Evolutionary conservation across 2,888 invertebrate species (phyloP).

Genomic region (Galeopsomyia nigrocyanea): DNA sequence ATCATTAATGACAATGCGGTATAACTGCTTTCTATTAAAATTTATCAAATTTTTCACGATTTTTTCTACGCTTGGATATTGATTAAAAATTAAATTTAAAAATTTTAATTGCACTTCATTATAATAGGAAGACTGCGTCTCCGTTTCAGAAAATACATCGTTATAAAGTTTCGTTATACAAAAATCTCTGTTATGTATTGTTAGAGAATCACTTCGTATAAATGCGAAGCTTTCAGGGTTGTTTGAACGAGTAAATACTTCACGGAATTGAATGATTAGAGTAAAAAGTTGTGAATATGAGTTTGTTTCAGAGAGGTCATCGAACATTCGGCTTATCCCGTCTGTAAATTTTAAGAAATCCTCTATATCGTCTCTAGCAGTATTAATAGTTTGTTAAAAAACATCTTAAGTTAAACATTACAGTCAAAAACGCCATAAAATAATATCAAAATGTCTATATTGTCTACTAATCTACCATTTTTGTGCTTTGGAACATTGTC

Average conservation of each 20-base stretch:
- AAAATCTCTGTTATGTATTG: conserved; percentile 32
- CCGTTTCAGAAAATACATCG: conserved; percentile 28
- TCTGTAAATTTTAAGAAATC: conserved; percentile 31
- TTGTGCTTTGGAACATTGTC: conserved; percentile 37
- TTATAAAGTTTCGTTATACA: conserved; percentile 30
- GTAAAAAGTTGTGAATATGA: conserved; percentile 27
- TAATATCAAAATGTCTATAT: conserved; percentile 40
- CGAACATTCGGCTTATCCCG: conserved; percentile 11
- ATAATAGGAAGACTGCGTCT: conserved; percentile 29
- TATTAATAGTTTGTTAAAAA: conserved; percentile 41
- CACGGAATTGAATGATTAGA: conserved; percentile 30
- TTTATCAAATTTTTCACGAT: conserved; percentile 32
- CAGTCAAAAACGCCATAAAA: conserved; percentile 38
- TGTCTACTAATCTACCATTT: conserved; percentile 30
- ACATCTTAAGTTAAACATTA: conserved; percentile 36
- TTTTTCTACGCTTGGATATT: conserved; percentile 18
- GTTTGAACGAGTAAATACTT: conserved; percentile 10
- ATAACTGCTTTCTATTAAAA: conserved; percentile 30
- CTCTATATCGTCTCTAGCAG: conserved; percentile 18
- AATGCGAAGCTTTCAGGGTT: conserved; percentile 20
- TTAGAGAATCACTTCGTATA: conserved; percentile 17
- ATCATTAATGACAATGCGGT: not conserved
- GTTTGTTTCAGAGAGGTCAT: conserved; percentile 9
- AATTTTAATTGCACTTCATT: conserved; percentile 46
- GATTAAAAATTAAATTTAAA: conserved; percentile 30